Evolutionary conservation across 1,140 invertebrate species (phyloP).

Genomic region (Drosophila pandora): DNA sequence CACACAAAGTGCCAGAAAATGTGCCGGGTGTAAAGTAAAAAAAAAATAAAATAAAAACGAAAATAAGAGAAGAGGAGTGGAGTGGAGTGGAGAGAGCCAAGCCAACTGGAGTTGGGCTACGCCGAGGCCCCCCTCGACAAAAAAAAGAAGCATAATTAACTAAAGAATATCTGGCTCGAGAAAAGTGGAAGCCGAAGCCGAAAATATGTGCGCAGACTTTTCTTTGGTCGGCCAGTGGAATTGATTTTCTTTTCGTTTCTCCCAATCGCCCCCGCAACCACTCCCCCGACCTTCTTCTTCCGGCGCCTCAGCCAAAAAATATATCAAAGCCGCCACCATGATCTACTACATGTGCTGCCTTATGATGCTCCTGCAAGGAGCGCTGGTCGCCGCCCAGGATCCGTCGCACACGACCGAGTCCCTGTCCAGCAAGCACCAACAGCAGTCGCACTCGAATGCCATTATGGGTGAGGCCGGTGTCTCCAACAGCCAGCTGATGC

Average conservation of each 20-base stretch:
- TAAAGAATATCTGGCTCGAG: constrained; percentile 37
- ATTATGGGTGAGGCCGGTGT: constrained; percentile 81
- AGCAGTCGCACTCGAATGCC: constrained; percentile 73
- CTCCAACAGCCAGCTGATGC: constrained; percentile 65
- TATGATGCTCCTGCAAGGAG: constrained; percentile 11
- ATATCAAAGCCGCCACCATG: constrained; percentile 13
- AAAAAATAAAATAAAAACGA: constrained; percentile 20
- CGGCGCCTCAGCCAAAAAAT: constrained; percentile 6
- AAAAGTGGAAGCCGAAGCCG: constrained; percentile 41
- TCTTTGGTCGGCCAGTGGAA: constrained; percentile 53
- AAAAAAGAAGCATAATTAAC: constrained; percentile 42
- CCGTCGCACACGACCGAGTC: constrained; percentile 35
- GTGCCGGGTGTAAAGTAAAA: constrained; percentile 29
- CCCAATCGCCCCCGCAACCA: constrained; percentile 20
- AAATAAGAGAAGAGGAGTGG: neutral
- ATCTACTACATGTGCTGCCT: constrained; percentile 30
- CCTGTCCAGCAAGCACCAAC: constrained; percentile 48
- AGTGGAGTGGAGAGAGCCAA: neutral
- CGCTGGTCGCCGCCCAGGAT: constrained; percentile 25
- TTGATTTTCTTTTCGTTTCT: constrained; percentile 67
- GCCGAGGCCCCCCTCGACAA: neutral
- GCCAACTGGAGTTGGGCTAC: neutral
- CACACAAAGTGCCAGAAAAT: constrained; percentile 48
- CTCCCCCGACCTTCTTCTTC: constrained; percentile 4
- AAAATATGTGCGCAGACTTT: constrained; percentile 72